Evolutionary conservation across 2,888 invertebrate species (phyloP).

Genomic region (Diachrysia chrysitis): DNA sequence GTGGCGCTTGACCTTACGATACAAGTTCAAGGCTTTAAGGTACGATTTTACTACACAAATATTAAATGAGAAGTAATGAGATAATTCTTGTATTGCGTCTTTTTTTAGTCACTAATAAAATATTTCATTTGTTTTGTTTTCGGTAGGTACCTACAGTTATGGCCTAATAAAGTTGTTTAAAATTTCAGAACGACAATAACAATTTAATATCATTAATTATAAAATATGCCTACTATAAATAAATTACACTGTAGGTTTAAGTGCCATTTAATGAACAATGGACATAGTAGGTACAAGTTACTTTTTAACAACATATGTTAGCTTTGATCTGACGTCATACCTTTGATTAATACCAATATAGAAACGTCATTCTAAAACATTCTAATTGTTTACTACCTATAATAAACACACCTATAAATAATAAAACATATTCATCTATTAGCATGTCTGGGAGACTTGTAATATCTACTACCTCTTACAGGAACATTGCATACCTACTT

Average conservation of each 20-base stretch:
- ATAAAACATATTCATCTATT: neutral
- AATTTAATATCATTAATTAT: neutral
- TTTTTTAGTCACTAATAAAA: constrained; percentile 15
- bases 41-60: constrained; percentile 60
- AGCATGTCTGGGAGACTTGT: neutral
- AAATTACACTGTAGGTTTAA: neutral
- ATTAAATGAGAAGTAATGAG: constrained; percentile 21
- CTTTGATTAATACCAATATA: neutral
- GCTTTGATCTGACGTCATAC: neutral
- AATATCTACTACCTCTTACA: neutral
- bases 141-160: constrained; percentile 14
- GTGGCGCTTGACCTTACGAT: constrained; percentile 71
- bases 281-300: neutral
- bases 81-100: constrained; percentile 36
- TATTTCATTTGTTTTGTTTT: constrained; percentile 26
- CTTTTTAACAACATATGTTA: neutral
- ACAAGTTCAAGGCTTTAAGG: constrained; percentile 85
- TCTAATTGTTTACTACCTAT: neutral
- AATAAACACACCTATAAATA: neutral
- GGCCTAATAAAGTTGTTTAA: neutral
- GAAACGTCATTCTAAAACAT: neutral
- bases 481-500: neutral
- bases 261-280: neutral
- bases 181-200: neutral
- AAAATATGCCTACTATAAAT: constrained; percentile 13